Percentiles rank a stretch among this genome's conserved stretches.
These are phyloP conservation scores for Diarsia rubi DNA, from an alignment of 2,888 invertebrate genomes.

Conservation along the genomic window DNA sequence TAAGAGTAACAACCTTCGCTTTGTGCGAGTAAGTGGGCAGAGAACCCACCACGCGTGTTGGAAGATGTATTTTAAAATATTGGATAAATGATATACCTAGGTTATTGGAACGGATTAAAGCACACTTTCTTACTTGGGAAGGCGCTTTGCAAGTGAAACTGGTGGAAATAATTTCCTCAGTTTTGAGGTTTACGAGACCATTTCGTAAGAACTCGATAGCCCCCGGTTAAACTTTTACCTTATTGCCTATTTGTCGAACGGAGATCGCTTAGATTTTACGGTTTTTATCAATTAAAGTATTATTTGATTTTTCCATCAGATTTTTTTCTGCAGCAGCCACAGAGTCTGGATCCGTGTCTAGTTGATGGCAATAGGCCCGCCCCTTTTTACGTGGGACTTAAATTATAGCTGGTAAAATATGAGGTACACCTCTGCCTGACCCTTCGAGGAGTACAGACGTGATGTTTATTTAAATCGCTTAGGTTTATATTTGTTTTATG, in stretches of 20 bases:
- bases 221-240: background rate
- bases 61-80: background rate
- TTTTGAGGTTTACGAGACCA: constrained; percentile 12
- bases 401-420: too few species aligned
- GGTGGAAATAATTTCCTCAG: background rate
- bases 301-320: too few species aligned
- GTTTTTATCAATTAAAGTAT: too few species aligned
- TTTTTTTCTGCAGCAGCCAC: too few species aligned
- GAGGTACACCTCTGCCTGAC: too few species aligned
- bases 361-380: too few species aligned
- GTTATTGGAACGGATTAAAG: background rate
- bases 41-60: background rate
- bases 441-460: too few species aligned
- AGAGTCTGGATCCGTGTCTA: too few species aligned
- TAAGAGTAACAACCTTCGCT: background rate
- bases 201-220: background rate
- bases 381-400: too few species aligned
- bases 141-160: background rate
- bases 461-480: too few species aligned
- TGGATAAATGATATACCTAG: background rate
- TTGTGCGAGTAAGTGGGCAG: background rate
- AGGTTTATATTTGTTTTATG: background rate
- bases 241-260: background rate
- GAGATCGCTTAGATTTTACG: too few species aligned
- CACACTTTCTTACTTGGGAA: background rate